A percentile compares a stretch with the other conserved stretches of the same genome.
Conservation (phyloP, 2,888 invertebrate genomes). For the Ophion obscuratus region DNA sequence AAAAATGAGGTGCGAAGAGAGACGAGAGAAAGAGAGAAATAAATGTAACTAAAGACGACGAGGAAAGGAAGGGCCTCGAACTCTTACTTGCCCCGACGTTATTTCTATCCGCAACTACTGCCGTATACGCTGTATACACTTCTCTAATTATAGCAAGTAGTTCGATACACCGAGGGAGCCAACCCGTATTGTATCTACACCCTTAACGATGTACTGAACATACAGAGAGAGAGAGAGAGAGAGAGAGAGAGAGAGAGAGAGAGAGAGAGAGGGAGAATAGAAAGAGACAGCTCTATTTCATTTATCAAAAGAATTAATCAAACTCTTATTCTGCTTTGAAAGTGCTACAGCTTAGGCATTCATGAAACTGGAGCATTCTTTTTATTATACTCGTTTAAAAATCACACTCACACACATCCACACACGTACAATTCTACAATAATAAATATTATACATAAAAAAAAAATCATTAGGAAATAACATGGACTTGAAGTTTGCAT, state of each 20-base stretch:
- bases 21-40: not conserved
- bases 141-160: constrained; percentile 54
- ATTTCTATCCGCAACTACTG: constrained; percentile 6
- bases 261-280: too few relatives aligned
- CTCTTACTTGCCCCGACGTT: constrained; percentile 19
- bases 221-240: not conserved
- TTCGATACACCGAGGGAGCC: constrained; percentile 53
- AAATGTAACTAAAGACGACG: constrained; percentile 18
- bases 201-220: constrained; percentile 16
- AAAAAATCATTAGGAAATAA: too few relatives aligned
- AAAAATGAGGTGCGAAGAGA: not conserved
- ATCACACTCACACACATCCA: not conserved
- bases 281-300: not conserved
- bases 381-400: not conserved
- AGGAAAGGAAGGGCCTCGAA: constrained; percentile 7
- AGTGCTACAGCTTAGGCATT: not conserved
- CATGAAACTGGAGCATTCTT: not conserved
- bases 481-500: too few relatives aligned
- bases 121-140: constrained; percentile 26
- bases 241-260: not conserved
- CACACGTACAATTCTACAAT: too few relatives aligned
- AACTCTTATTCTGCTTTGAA: not conserved
- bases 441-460: too few relatives aligned
- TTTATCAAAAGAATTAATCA: not conserved
- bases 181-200: not conserved